Base-by-base conservation (phyloP, 2,797 vertebrate species). In the Danio kyathit region DNA sequence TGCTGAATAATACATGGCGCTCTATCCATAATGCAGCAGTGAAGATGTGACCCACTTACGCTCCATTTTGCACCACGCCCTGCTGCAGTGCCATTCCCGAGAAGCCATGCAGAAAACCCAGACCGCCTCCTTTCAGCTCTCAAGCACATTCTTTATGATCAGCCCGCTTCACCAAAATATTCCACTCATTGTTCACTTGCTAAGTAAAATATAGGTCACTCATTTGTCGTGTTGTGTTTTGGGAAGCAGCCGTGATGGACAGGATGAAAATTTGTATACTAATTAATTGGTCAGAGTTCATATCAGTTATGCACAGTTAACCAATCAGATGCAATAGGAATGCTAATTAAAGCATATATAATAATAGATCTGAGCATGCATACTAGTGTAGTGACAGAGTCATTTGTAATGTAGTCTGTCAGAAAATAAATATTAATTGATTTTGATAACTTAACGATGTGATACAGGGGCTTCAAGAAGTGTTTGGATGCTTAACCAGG, bases 221-320 rank as follows among this genome's bases (percentile, higher is more conserved):
- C 29, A 1, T 61, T 64, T 43, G 59, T 21, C 41, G 48, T 44
- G n/a, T 59, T 43, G 46, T 10, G 21, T 54, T 77, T 59, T 46
- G 88, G 67, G 88, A 79, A 92, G 79, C 56, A 17, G 80, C 79
- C 63, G 12, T 90, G 90, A 92, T 90, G 91, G 89, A 90, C 86
- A 87, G 75, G 86, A 88, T 88, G 83, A 89, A 78, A 90, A 80
- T 81, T 91, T 70, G 91, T 94, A 90, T 92, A 93, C 92, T 92
- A 90, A 93, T 92, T 79, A 40, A 49, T 38, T 14, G 13, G 13
- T 44, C 17, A 41, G 3, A 51, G 12, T 29, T 57, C 16, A 49
- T 17, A 13, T 60, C 10, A 48, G 44, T 63, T n/a, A 16, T 10
- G 29, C 16, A 75, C 43, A 11, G 54, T 59, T 44, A 60, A 61